These are phyloP conservation scores for Nibea coibor DNA, from an alignment of 2,113 vertebrate genomes.

Conservation along the genomic window DNA sequence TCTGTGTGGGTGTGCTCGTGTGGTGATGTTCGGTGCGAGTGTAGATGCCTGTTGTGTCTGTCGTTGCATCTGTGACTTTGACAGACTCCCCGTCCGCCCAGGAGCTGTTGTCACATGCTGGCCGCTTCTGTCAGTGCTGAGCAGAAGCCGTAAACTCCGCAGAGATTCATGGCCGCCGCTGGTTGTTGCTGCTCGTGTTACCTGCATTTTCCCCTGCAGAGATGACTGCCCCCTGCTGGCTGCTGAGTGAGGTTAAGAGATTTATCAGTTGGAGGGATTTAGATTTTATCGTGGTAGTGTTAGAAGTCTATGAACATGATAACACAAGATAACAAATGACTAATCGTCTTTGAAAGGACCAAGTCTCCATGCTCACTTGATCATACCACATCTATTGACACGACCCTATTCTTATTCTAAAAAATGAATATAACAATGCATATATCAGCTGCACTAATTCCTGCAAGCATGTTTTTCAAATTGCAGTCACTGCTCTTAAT, in stretches of 20 bases:
- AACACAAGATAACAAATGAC: background rate
- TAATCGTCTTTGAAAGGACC: background rate
- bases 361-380: conserved; percentile 1
- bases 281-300: conserved; percentile 11
- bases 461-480: background rate
- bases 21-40: conserved; percentile 18
- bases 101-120: conserved; percentile 72
- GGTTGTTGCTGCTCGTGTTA: background rate
- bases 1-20: conserved; percentile 30
- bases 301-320: conserved; percentile 12
- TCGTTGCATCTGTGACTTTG: conserved; percentile 46
- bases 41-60: conserved; percentile 46
- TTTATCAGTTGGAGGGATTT: background rate
- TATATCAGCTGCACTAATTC: background rate
- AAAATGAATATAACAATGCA: background rate
- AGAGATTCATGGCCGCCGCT: conserved; percentile 48
- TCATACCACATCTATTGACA: background rate
- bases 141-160: conserved; percentile 54
- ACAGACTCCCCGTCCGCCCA: conserved; percentile 55
- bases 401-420: background rate
- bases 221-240: conserved; percentile 56
- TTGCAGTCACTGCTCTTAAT: background rate
- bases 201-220: conserved; percentile 25
- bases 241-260: background rate
- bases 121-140: conserved; percentile 70